Evolutionary conservation across 2,113 vertebrate genomes (phyloP).

Genomic region (Sylvia atricapilla): DNA sequence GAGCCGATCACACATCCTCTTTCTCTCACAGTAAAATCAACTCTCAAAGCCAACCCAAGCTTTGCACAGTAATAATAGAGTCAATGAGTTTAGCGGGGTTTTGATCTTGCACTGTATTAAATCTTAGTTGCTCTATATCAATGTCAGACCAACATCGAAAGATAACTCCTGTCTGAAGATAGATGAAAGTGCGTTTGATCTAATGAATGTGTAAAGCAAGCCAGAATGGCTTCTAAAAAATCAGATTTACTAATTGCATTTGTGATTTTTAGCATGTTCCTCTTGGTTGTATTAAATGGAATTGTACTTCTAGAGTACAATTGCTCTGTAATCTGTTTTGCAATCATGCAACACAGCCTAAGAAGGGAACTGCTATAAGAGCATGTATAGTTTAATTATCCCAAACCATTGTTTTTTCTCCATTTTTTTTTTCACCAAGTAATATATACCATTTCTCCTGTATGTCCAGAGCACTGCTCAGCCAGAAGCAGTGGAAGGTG

Average conservation of each 20-base stretch:
- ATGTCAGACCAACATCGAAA: neutral
- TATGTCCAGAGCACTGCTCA: neutral
- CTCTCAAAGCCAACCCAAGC: neutral
- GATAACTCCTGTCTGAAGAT: neutral
- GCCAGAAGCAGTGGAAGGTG: neutral
- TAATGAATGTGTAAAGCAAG: neutral
- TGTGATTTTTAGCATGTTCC: neutral
- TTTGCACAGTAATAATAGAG: neutral
- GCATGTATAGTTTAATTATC: rapidly evolving
- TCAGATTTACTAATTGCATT: neutral
- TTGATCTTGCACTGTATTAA: neutral
- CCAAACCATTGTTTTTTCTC: neutral
- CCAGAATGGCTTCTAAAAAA: neutral
- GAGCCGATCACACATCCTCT: neutral
- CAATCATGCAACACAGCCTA: neutral
- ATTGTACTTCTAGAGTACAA: neutral
- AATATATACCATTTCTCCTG: neutral
- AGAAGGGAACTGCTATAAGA: neutral
- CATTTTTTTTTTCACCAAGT: neutral
- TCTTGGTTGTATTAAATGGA: neutral
- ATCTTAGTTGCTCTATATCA: neutral
- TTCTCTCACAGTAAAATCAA: neutral
- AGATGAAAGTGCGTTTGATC: neutral
- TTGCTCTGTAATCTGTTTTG: neutral
- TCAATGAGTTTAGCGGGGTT: neutral